Percentiles rank a stretch among this genome's conserved stretches.
These are phyloP conservation scores for Ellobium chinense DNA, from an alignment of 2,888 invertebrate species.

Conservation along the genomic window DNA sequence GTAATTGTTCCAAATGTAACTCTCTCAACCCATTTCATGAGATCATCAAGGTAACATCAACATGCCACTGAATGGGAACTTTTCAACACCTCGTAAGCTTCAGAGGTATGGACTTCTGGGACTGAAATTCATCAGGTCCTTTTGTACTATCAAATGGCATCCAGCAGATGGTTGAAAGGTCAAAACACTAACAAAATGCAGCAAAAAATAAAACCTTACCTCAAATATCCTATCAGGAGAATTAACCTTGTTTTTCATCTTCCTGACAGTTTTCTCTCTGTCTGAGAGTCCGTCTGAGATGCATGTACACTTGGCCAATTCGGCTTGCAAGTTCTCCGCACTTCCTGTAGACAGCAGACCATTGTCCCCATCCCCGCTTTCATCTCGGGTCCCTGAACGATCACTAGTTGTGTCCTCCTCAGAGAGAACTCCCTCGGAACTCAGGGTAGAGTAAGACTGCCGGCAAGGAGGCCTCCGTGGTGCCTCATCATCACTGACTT, in stretches of 20 bases:
- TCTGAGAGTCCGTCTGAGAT: constrained; percentile 74
- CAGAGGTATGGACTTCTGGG: too few species aligned
- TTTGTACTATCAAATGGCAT: too few species aligned
- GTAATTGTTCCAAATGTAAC: too few species aligned
- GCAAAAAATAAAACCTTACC: constrained; percentile 50
- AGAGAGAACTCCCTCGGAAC: constrained; percentile 77
- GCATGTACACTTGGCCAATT: constrained; percentile 70
- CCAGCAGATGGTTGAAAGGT: too few species aligned
- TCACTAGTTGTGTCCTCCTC: constrained; percentile 81
- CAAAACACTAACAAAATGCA: not conserved
- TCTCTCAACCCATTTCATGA: too few species aligned
- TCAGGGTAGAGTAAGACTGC: constrained; percentile 78
- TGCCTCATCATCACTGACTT: constrained; percentile 66
- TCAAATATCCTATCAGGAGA: constrained; percentile 68
- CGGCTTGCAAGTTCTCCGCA: constrained; percentile 76
- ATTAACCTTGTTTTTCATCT: constrained; percentile 71
- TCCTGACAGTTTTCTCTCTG: constrained; percentile 72
- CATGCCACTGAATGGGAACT: too few species aligned
- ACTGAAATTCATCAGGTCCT: too few species aligned
- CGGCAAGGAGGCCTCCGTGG: constrained; percentile 52
- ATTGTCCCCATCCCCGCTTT: constrained; percentile 66
- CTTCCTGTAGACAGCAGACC: constrained; percentile 74
- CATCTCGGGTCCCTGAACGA: not conserved
- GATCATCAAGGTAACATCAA: too few species aligned
- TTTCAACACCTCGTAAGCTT: too few species aligned